Percentiles rank a stretch among this genome's conserved stretches.
phyloP scores from a whole-genome alignment of 2,888 invertebrate species.

The Chymomyza procnemis region DNA sequence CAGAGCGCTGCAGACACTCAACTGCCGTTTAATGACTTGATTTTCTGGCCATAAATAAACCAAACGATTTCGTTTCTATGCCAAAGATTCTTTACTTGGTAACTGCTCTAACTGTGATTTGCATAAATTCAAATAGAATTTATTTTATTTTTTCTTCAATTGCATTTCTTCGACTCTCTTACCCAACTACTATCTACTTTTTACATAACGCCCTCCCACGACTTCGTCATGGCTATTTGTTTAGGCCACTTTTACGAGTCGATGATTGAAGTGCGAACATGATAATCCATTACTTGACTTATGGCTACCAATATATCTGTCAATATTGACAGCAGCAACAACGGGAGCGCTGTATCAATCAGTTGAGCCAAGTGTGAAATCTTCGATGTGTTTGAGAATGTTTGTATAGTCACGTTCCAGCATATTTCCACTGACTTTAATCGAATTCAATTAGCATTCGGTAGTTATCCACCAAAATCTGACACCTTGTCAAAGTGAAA shows the following conservation, averaged over 20 bases:
- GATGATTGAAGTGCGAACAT: conserved; percentile 38
- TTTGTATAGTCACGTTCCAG: background rate
- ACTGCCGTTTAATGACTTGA: background rate
- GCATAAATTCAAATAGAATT: background rate
- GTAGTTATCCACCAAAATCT: conserved; percentile 48
- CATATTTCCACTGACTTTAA: background rate
- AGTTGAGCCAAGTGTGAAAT: background rate
- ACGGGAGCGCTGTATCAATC: background rate
- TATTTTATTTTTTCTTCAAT: background rate
- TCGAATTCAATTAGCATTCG: conserved; percentile 53
- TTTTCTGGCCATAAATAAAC: background rate
- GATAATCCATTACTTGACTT: conserved; percentile 41
- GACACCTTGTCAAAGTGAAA: conserved; percentile 67
- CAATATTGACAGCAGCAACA: background rate
- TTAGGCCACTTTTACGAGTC: background rate
- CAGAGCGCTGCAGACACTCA: background rate
- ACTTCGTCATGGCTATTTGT: background rate
- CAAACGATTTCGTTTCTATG: background rate
- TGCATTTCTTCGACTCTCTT: background rate
- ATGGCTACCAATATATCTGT: conserved; percentile 3
- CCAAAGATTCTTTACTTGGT: background rate
- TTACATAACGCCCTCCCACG: background rate
- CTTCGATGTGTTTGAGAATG: background rate
- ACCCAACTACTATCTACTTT: background rate
- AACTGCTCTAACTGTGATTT: background rate